Percentiles rank a stretch among this genome's conserved stretches.
Evolutionary conservation across 1,140 invertebrate genomes (phyloP).

Genomic region (Hormaphis cornu): DNA sequence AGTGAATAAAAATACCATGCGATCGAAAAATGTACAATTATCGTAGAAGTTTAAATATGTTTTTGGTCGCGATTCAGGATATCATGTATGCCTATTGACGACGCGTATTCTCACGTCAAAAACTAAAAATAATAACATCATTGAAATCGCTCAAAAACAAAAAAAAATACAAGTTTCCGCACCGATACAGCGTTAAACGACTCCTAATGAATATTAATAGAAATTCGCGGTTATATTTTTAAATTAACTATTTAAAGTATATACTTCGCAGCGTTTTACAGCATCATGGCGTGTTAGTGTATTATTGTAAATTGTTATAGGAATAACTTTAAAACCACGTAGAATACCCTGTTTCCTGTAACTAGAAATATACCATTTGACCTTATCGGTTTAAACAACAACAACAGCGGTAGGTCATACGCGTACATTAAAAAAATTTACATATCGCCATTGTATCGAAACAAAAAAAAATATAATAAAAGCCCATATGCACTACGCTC

Average conservation of each 20-base stretch:
- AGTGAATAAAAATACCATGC: too few species aligned
- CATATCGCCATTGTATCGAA: background rate
- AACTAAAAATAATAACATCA: too few species aligned
- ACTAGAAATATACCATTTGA: background rate
- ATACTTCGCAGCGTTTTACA: background rate
- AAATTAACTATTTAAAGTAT: too few species aligned
- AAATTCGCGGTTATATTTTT: background rate
- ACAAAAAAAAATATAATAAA: background rate
- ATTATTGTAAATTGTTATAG: too few species aligned
- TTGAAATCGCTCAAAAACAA: background rate
- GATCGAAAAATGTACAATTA: too few species aligned
- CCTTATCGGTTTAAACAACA: conserved; percentile 17
- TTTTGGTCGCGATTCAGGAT: too few species aligned
- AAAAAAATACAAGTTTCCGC: background rate
- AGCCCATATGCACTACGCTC: background rate
- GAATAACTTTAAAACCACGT: background rate
- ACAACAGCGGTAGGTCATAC: conserved; percentile 25
- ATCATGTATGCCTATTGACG: too few species aligned
- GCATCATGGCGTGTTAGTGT: background rate
- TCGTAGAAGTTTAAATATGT: too few species aligned
- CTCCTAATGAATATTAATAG: background rate
- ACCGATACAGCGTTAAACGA: background rate
- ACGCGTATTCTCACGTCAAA: background rate
- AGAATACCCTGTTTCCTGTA: background rate
- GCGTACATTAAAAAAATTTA: background rate